Conservation (phyloP, 2,797 vertebrate species). For the Vireo griseus region DNA sequence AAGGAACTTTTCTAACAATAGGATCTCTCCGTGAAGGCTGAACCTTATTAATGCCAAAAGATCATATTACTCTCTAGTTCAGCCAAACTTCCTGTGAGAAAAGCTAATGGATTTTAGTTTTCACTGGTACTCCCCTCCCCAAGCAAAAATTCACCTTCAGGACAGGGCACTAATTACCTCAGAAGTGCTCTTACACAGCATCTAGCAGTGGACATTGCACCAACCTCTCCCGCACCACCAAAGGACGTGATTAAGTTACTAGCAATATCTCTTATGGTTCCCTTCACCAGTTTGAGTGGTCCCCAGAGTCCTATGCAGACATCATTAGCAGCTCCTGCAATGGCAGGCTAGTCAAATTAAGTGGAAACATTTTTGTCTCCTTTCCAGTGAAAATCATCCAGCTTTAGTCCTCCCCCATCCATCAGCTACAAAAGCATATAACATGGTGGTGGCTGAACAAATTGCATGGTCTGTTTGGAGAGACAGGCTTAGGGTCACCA, state of each 20-base stretch:
- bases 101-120: conserved; percentile 34
- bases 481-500: neutral
- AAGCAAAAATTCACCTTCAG: conserved; percentile 26
- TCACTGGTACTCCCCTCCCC: neutral
- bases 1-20: neutral
- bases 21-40: neutral
- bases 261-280: conserved; percentile 46
- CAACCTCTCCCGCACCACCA: neutral
- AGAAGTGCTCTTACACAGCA: neutral
- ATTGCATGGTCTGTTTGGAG: neutral
- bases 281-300: conserved; percentile 51
- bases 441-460: neutral
- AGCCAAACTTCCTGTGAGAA: conserved; percentile 18
- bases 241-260: conserved; percentile 59
- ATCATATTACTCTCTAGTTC: neutral
- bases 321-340: conserved; percentile 60
- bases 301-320: conserved; percentile 44
- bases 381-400: conserved; percentile 31
- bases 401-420: neutral
- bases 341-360: conserved; percentile 61
- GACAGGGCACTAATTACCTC: conserved; percentile 13
- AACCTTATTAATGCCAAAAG: neutral
- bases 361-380: conserved; percentile 60
- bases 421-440: neutral
- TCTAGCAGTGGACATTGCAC: neutral